Evolutionary conservation across 1,140 invertebrate genomes (phyloP).

Genomic region (Portunus trituberculatus): DNA sequence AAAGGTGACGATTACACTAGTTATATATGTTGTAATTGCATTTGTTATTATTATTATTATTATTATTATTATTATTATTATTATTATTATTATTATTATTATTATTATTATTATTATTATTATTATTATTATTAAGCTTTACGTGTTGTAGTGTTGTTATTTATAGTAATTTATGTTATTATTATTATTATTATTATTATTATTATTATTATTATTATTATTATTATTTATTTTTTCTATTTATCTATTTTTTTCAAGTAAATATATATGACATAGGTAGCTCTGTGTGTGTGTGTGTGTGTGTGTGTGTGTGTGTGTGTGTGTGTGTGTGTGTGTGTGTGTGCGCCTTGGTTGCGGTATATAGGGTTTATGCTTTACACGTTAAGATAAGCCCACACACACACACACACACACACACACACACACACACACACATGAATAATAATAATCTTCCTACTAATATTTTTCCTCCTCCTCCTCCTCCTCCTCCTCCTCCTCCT

Average conservation of each 20-base stretch:
- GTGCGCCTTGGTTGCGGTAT: not conserved
- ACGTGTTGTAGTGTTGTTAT: no score
- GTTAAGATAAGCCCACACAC: not conserved
- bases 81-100: no score
- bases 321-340: slow-evolving; percentile 23
- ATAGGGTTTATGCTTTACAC: not conserved
- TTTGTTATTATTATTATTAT: not conserved
- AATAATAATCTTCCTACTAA: no score
- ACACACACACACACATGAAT: not conserved
- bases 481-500: not conserved
- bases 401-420: slow-evolving; percentile 37
- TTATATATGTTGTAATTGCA: not conserved
- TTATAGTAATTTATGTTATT: no score
- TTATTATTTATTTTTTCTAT: no score
- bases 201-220: no score
- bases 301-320: slow-evolving; percentile 23
- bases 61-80: not conserved
- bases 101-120: no score
- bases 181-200: no score
- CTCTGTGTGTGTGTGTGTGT: not conserved
- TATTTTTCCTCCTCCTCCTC: not conserved
- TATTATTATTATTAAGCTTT: no score
- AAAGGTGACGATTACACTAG: no score
- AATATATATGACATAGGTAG: not conserved
- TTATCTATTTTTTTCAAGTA: not conserved